Base-by-base conservation (phyloP, 2,797 vertebrate species). In the Eulemur albifrons region DNA sequence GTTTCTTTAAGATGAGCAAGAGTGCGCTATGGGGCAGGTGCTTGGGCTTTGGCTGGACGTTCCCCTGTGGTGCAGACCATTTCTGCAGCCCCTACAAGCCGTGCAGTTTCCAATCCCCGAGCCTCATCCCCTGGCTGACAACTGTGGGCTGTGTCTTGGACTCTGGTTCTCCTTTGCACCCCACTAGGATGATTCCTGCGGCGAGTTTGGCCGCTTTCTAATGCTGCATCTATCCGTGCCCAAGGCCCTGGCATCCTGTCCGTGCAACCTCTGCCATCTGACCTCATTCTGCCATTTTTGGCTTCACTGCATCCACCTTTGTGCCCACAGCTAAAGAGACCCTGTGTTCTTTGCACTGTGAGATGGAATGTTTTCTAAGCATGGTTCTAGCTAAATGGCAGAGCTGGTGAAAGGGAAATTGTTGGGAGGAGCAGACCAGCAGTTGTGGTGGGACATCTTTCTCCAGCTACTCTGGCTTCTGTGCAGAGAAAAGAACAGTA, bases 261-360 rank as follows among this genome's bases (percentile, higher is more conserved):
- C 9, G 0, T 4, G 7, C 9, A 27, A 72, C 88, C 88, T 82
- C 69, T 48, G 88, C 82, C 59, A 52, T 63, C 63, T 91, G 63
- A 93, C 82, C 81, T 88, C 84, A 76, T 97, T 91, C 77, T 75
- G 40, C 54, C 65, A 30, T 5, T 85, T 81, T 92, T 84, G 70
- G 93, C 94, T 75, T 83, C 9, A 17, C 38, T 69, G 50, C 0
- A 3, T 48, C 54, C 17, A 57, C 10, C 4, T 59, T 65, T 18
- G 80, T 76, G 72, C 48, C 13, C 67, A 61, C 59, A 88, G 81
- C 65, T 73, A 85, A 65, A 79, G 70, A 87, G 21, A 70, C 7
- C 76, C 54, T 5, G 1, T 21, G 5, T 7, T n/a, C 38, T 61
- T 43, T 75, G 54, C n/a, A n/a, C 25, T 40, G 45, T 40, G 43